Base-by-base conservation (phyloP, 2,797 vertebrate genomes). In the Etheostoma perlongum region DNA sequence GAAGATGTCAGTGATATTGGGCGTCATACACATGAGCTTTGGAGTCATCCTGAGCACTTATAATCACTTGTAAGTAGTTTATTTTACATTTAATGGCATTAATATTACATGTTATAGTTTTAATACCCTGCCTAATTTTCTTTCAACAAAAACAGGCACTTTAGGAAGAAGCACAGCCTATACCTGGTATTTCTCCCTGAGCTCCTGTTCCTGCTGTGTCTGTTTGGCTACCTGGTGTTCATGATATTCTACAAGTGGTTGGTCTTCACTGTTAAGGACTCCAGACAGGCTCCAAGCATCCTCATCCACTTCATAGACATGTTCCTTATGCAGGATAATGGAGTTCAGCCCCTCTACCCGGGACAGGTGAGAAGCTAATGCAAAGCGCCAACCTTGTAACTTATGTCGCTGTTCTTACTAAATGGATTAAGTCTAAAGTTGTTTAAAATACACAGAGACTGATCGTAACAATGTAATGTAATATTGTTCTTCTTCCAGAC, bases 1-100 rank as follows among this genome's bases (percentile, higher is more conserved):
- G 98, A 99, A 99, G 93, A 99, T 99, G 98, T 99, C 98, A 3
- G 96, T 99, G 77, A 99, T 99, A 89, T 67, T 99, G 76, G 98
- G 98, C 49, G 88, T 99, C 72, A 65, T 95, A 82, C 98, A 99
- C 90, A 99, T 99, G 98, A 96, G 92, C 10, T 99, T 99, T 72
- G 98, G 98, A 21, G 94, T 99, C 63, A 46, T 96, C 33, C 75
- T 99, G 79, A 96, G 98, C 48, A 94, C 96, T 81, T 98, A 96
- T 85, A 99, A 99, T 94, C 96, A 99, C 91, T 48, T 97, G 98
- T 99, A 92, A 97, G 97, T 96, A 8, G 8, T 47, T 57, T 62
- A 10, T 9, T 60, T 18, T 3, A 33, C 3, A 4, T n/a, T 25
- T 40, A 30, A 71, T 23, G 7, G 19, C 8, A 9, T 40, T 30